Percentiles rank a stretch among this genome's conserved stretches.
Evolutionary conservation across 2,888 invertebrate species (phyloP).

Genomic region (Lucinisca nassula): DNA sequence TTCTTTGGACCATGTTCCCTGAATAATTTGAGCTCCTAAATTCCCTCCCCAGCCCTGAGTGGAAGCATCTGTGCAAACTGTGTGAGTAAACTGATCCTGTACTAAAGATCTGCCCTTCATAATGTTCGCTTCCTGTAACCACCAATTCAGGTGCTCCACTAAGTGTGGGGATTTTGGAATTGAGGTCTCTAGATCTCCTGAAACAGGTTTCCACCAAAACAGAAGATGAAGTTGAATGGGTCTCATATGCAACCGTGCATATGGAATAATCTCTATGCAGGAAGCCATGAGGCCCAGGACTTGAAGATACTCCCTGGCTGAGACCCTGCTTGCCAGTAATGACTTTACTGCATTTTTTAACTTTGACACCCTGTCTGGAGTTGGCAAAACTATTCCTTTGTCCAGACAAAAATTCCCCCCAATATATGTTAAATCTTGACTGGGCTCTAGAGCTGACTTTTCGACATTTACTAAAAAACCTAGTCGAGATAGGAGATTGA

Average conservation of each 20-base stretch:
- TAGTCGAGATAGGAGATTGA: constrained; percentile 1
- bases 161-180: constrained; percentile 16
- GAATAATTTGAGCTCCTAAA: neutral
- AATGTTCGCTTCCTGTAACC: constrained; percentile 35
- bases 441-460: constrained; percentile 39
- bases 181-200: constrained; percentile 7
- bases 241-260: constrained; percentile 59
- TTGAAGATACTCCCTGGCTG: neutral
- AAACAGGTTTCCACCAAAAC: constrained; percentile 20
- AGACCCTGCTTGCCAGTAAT: neutral
- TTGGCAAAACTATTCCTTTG: constrained; percentile 39
- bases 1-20: constrained; percentile 19
- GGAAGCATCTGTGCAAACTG: constrained; percentile 25
- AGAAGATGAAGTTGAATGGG: constrained; percentile 49
- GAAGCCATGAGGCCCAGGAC: constrained; percentile 48
- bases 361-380: constrained; percentile 35
- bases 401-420: constrained; percentile 17
- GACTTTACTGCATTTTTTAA: neutral
- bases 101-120: constrained; percentile 23
- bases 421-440: constrained; percentile 42
- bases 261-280: constrained; percentile 55
- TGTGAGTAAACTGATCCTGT: neutral
- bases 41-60: neutral
- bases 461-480: constrained; percentile 61
- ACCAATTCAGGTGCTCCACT: constrained; percentile 15